Base-by-base conservation (phyloP, 2,797 vertebrate species). In the Hyperoplus lanceolatus region DNA sequence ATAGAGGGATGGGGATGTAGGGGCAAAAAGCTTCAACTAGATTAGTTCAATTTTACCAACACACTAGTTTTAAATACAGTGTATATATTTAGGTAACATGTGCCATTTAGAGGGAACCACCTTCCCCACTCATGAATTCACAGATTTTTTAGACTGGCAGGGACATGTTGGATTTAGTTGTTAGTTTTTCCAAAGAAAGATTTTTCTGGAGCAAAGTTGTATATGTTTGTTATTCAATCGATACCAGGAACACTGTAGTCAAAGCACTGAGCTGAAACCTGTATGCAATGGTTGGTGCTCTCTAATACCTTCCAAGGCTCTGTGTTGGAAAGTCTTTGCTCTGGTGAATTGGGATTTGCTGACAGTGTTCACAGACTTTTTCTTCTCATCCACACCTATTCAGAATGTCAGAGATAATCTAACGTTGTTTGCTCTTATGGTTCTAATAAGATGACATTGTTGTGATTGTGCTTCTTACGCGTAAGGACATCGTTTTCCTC, bases 1-100 rank as follows among this genome's bases (percentile, higher is more conserved):
- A 91, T 13, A 14, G 54, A 83, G 81, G 72, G 65, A 79, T 84
- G 80, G 79, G 65, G 62, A 81, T 87, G 77, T 75, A 54, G 67
- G 62, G 81, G 77, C 60, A 79, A 81, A 79, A 81, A 62, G 59
- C 62, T 75, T 63, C 57, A 41, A 75, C 76, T 79, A 73, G 70
- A 86, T 80, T 78, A 73, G 73, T 50, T 62, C 4, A 15, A 69
- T 79, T 75, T 78, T 21, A 63, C 62, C 48, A 62, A 69, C 68
- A 55, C 46, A 13, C 48, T 15, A 29, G 38, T 57, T 50, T 66
- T 55, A 56, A 74, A 81, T 62, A 56, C 50, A 41, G 48, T 29
- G 29, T 57, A 18, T 62, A 21, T 56, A 49, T 80, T 67, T 66
- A 70, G 61, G 29, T 12, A 62, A 56, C 14, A 58, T 15, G 4